Conservation (phyloP, 2,113 vertebrate genomes). For the Gymnocephalus cernua region DNA sequence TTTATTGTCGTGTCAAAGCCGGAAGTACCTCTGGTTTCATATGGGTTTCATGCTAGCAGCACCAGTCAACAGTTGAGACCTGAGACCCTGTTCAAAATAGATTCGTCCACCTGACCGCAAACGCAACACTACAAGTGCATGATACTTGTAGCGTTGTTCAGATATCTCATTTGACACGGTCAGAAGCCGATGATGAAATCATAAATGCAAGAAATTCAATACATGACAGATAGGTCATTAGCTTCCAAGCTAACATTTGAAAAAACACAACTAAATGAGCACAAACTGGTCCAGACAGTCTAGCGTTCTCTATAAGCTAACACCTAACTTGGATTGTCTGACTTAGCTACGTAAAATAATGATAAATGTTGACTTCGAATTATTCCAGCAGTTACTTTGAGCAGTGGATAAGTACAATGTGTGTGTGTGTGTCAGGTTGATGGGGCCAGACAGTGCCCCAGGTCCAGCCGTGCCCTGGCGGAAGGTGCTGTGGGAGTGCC, state of each 20-base stretch:
- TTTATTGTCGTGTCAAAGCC: slow-evolving; percentile 2
- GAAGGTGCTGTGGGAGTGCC: slow-evolving; percentile 93
- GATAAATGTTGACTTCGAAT: no score
- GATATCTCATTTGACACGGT: no score
- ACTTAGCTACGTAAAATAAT: no score
- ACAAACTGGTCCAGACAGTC: background rate
- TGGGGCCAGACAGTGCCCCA: slow-evolving; percentile 81
- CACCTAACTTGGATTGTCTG: no score
- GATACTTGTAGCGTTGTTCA: no score
- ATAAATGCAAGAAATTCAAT: background rate
- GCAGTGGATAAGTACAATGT: background rate
- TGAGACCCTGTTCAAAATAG: background rate
- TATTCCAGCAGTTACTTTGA: no score
- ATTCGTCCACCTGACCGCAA: background rate
- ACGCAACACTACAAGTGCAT: background rate
- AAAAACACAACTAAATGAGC: background rate
- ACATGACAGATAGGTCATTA: background rate
- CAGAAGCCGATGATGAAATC: no score
- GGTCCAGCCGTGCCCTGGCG: slow-evolving; percentile 84
- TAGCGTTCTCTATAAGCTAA: no score
- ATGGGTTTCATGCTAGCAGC: background rate
- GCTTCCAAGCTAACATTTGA: background rate
- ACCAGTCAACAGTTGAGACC: no score
- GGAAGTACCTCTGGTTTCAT: slow-evolving; percentile 22
- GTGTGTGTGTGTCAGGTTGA: slow-evolving; percentile 61